A percentile compares a stretch with the other conserved stretches of the same genome.
phyloP scores from a whole-genome alignment of 1,140 invertebrate species.

The Monochamus saltuarius region DNA sequence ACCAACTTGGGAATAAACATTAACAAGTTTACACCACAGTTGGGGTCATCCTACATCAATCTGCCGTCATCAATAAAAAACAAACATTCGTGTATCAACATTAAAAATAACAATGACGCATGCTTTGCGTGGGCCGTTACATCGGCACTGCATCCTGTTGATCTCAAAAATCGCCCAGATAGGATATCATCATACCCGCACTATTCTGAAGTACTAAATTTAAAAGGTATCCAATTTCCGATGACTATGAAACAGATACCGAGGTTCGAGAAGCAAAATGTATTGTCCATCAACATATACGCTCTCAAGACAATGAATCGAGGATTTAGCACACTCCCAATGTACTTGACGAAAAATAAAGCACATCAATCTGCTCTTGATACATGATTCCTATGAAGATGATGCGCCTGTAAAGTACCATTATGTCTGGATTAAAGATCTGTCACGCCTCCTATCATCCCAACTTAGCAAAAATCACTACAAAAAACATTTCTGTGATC shows the following conservation, averaged over 20 bases:
- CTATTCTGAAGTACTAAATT: slow-evolving; percentile 32
- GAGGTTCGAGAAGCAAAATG: slow-evolving; percentile 35
- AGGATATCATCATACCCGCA: slow-evolving; percentile 29
- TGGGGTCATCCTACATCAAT: slow-evolving; percentile 40
- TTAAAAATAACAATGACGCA: slow-evolving; percentile 46
- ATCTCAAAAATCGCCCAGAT: slow-evolving; percentile 8
- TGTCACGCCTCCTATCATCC: slow-evolving; percentile 34
- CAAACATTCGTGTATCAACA: slow-evolving; percentile 48
- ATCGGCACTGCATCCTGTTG: slow-evolving; percentile 35
- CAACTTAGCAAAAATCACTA: slow-evolving; percentile 37
- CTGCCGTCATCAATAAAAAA: slow-evolving; percentile 40
- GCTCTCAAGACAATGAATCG: slow-evolving; percentile 20
- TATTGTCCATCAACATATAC: slow-evolving; percentile 36
- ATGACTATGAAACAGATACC: slow-evolving; percentile 31
- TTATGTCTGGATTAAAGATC: slow-evolving; percentile 44
- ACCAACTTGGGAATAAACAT: slow-evolving; percentile 22
- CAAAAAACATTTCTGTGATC: slow-evolving; percentile 41
- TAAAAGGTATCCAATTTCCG: slow-evolving; percentile 38
- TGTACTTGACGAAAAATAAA: slow-evolving; percentile 31
- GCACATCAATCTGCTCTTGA: slow-evolving; percentile 39
- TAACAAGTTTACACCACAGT: slow-evolving; percentile 40
- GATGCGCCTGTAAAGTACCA: slow-evolving; percentile 28
- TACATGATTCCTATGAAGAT: slow-evolving; percentile 36
- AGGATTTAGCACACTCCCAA: slow-evolving; percentile 18
- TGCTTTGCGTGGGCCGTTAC: slow-evolving; percentile 49